These are phyloP conservation scores for Catocala fraxini DNA, from an alignment of 2,888 invertebrate genomes.

Conservation along the genomic window DNA sequence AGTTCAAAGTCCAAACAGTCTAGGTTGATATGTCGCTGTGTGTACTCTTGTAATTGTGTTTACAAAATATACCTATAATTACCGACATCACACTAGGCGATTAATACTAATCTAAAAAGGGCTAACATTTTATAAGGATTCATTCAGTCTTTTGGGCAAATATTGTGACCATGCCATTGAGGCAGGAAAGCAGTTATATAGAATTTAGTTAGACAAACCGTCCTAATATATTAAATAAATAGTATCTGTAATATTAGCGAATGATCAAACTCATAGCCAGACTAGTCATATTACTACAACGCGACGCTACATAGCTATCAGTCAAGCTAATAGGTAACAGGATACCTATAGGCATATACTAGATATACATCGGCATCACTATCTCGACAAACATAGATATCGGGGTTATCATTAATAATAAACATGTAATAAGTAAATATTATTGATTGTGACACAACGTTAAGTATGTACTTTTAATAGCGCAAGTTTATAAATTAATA, in stretches of 20 bases:
- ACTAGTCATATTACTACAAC: slow-evolving; percentile 52
- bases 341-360: neutral
- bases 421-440: slow-evolving; percentile 13
- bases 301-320: slow-evolving; percentile 24
- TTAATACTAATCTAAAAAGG: no score
- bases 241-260: slow-evolving; percentile 30
- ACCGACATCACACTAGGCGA: neutral
- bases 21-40: no score
- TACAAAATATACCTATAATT: neutral
- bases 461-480: slow-evolving; percentile 14
- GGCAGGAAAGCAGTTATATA: slow-evolving; percentile 9
- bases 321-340: neutral
- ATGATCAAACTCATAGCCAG: slow-evolving; percentile 38
- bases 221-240: slow-evolving; percentile 35
- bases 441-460: slow-evolving; percentile 15
- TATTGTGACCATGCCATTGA: neutral
- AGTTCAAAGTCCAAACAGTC: no score
- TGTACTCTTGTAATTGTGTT: neutral
- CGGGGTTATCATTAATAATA: slow-evolving; percentile 24
- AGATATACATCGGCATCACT: slow-evolving; percentile 18
- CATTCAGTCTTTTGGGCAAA: neutral
- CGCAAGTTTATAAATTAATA: slow-evolving; percentile 15
- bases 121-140: neutral
- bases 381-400: slow-evolving; percentile 26
- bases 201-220: slow-evolving; percentile 36